A percentile compares a stretch with the other conserved stretches of the same genome.
These are phyloP conservation scores for Thoracochromis brauschi DNA, from an alignment of 2,113 vertebrate genomes.

Conservation along the genomic window DNA sequence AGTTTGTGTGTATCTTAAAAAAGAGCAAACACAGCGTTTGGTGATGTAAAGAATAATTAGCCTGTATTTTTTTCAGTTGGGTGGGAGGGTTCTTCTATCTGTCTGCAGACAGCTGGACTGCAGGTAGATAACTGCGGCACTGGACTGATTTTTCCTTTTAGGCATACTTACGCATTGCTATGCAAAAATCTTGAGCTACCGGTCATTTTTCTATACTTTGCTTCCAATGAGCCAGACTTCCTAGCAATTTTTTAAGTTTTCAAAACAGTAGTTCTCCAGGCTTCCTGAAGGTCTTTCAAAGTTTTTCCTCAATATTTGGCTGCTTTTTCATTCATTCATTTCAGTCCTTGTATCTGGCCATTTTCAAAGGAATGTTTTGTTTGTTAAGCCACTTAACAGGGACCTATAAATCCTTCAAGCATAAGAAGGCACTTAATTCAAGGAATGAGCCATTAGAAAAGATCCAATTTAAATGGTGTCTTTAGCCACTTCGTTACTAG, in stretches of 20 bases:
- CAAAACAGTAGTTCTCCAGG: background rate
- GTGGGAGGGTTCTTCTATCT: background rate
- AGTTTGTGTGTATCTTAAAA: background rate
- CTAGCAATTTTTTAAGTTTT: background rate
- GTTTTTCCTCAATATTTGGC: background rate
- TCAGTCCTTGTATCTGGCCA: background rate
- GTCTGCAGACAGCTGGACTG: background rate
- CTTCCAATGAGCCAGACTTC: background rate
- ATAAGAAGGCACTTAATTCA: background rate
- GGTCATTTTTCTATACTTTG: background rate
- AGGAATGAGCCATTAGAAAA: background rate
- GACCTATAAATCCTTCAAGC: background rate
- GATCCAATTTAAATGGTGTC: background rate
- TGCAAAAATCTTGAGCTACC: background rate
- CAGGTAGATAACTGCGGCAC: background rate
- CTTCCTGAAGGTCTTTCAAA: background rate
- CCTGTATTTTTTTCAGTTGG: background rate
- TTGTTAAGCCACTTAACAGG: background rate
- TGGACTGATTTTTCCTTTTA: background rate
- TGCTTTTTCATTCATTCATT: background rate
- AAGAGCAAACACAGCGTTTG: background rate
- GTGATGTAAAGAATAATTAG: background rate
- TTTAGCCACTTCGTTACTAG: background rate
- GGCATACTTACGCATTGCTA: background rate
- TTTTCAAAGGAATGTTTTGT: background rate